phyloP scores from a whole-genome alignment of 2,888 invertebrate species.

The Poecilus cupreus region DNA sequence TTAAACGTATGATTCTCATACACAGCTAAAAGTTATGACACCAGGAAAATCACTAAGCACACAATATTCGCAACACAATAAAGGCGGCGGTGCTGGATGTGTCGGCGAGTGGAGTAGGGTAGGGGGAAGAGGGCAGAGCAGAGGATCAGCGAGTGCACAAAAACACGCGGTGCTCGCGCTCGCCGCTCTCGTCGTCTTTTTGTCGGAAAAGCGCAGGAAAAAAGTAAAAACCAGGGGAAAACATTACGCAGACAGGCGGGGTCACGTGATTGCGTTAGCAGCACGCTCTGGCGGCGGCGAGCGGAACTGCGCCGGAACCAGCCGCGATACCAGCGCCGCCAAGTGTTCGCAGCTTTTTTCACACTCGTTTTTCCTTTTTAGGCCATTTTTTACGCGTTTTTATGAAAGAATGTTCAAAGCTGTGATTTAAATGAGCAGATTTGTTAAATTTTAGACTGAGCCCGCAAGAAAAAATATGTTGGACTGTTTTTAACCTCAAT shows the following conservation, averaged over 20 bases:
- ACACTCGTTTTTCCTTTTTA: constrained; percentile 38
- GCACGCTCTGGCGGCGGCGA: constrained; percentile 69
- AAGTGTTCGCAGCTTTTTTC: constrained; percentile 47
- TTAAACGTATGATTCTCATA: too few relatives aligned
- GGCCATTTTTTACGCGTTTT: constrained; percentile 30
- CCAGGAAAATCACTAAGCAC: too few relatives aligned
- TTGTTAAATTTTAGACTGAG: constrained; percentile 29
- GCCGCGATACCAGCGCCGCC: constrained; percentile 8
- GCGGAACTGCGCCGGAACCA: constrained; percentile 66
- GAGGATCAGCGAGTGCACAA: too few relatives aligned
- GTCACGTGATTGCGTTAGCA: constrained; percentile 73
- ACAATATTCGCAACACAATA: too few relatives aligned
- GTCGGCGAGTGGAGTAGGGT: not conserved
- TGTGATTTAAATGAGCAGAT: constrained; percentile 55
- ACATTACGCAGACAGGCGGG: constrained; percentile 70
- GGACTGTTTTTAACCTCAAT: not conserved
- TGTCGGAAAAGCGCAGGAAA: constrained; percentile 69
- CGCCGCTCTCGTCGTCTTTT: too few relatives aligned
- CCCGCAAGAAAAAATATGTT: constrained; percentile 35
- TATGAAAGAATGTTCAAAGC: constrained; percentile 35
- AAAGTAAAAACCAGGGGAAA: constrained; percentile 69
- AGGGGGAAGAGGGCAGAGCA: too few relatives aligned
- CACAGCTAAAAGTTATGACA: too few relatives aligned
- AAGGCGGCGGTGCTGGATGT: not conserved
- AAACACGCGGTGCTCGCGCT: not conserved